Evolutionary conservation across 2,797 vertebrate genomes (phyloP).

Genomic region (Sebastes taczanowskii): DNA sequence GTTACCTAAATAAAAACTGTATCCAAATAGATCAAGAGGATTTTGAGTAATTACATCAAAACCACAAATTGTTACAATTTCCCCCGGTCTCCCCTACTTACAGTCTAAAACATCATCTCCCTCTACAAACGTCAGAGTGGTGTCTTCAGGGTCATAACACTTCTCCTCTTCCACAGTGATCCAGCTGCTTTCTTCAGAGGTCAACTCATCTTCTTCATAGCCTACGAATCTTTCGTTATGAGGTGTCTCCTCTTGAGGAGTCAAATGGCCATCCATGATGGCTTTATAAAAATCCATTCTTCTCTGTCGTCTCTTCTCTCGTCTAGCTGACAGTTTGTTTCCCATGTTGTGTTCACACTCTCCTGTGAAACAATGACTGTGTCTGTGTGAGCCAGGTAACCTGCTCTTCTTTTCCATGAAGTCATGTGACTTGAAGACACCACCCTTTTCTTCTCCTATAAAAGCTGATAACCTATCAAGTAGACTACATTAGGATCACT

Average conservation of each 20-base stretch:
- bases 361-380: too few species aligned
- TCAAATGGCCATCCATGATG: rapidly evolving
- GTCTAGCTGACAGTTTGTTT: background rate
- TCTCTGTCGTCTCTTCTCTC: background rate
- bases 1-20: too few species aligned
- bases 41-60: too few species aligned
- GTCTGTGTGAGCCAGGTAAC: too few species aligned
- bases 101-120: conserved; percentile 56
- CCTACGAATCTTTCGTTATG: background rate
- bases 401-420: background rate
- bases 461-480: rapidly evolving
- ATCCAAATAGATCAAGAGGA: too few species aligned
- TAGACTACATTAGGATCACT: background rate
- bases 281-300: rapidly evolving
- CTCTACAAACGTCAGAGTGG: conserved; percentile 54
- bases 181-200: background rate
- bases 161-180: conserved; percentile 4
- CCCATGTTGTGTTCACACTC: background rate
- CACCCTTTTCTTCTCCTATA: background rate
- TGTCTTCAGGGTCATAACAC: conserved; percentile 46
- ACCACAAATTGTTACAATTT: too few species aligned
- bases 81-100: conserved; percentile 6
- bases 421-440: background rate
- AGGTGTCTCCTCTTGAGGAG: background rate
- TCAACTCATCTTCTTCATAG: background rate